Conservation (phyloP, 2,113 vertebrate species). For the Psettodes erumei region DNA sequence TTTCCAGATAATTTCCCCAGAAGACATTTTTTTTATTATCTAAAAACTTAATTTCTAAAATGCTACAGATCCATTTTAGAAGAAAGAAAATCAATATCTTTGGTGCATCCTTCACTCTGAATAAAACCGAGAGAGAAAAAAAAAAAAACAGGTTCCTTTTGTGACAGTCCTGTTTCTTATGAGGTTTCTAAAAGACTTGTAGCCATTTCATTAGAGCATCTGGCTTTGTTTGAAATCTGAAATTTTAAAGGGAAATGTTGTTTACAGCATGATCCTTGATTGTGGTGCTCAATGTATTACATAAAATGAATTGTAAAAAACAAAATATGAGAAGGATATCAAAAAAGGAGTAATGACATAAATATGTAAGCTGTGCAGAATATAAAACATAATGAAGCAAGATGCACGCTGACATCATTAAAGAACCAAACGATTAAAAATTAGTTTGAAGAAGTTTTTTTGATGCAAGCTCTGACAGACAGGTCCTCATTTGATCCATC, state of each 20-base stretch:
- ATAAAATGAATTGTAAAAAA: not conserved
- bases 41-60: slow-evolving; percentile 49
- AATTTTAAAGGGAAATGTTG: not conserved
- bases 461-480: too few relatives aligned
- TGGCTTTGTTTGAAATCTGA: not conserved
- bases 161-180: not conserved
- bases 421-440: not conserved
- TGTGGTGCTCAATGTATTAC: too few relatives aligned
- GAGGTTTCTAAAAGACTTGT: not conserved
- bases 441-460: not conserved
- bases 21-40: slow-evolving; percentile 30
- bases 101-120: slow-evolving; percentile 39
- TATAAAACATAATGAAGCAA: not conserved
- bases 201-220: not conserved
- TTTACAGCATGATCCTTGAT: not conserved
- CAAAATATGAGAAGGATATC: not conserved
- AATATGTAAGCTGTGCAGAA: not conserved
- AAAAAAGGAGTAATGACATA: not conserved
- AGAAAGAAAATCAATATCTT: slow-evolving; percentile 63
- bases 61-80: slow-evolving; percentile 56
- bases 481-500: not conserved
- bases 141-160: slow-evolving; percentile 10
- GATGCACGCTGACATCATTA: not conserved
- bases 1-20: slow-evolving; percentile 5
- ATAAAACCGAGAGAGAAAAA: not conserved